Evolutionary conservation across 2,113 vertebrate genomes (phyloP).

Genomic region (Osmerus mordax): DNA sequence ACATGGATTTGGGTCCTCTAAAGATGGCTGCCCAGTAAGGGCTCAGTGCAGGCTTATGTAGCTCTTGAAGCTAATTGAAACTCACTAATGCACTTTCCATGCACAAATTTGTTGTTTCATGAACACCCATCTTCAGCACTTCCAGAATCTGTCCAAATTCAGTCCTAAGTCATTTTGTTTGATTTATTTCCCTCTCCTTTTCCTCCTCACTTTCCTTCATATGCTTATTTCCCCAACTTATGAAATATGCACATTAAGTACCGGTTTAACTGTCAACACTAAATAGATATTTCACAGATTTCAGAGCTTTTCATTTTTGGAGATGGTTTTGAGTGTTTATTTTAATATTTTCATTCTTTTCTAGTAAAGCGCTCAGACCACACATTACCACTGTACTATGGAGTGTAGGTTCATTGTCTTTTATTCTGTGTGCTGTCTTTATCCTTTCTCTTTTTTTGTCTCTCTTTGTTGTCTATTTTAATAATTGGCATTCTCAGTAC

Average conservation of each 20-base stretch:
- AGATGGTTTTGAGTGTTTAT: too few relatives aligned
- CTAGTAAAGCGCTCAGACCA: too few relatives aligned
- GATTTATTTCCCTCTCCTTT: not conserved
- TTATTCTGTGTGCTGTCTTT: not conserved
- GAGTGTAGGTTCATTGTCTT: too few relatives aligned
- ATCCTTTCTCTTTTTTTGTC: not conserved
- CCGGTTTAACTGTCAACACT: too few relatives aligned
- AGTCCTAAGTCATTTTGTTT: not conserved
- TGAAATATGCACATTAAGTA: too few relatives aligned
- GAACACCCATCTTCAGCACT: constrained; percentile 25
- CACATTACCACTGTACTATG: too few relatives aligned
- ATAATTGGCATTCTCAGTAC: constrained; percentile 13
- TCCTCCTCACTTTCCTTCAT: not conserved
- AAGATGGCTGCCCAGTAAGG: not conserved
- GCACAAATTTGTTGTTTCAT: not conserved
- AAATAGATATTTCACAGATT: too few relatives aligned
- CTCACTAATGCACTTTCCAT: constrained; percentile 43
- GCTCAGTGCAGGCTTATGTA: not conserved
- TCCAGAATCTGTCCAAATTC: not conserved
- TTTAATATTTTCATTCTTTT: too few relatives aligned
- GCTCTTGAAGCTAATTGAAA: constrained; percentile 30
- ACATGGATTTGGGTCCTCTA: not conserved
- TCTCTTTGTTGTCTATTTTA: not conserved
- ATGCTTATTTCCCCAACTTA: too few relatives aligned
- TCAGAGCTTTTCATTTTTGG: too few relatives aligned